Evolutionary conservation across 2,888 invertebrate genomes (phyloP), one percentile per base, ranked within the genome.

Genomic region (Itoplectis maculator): DNA sequence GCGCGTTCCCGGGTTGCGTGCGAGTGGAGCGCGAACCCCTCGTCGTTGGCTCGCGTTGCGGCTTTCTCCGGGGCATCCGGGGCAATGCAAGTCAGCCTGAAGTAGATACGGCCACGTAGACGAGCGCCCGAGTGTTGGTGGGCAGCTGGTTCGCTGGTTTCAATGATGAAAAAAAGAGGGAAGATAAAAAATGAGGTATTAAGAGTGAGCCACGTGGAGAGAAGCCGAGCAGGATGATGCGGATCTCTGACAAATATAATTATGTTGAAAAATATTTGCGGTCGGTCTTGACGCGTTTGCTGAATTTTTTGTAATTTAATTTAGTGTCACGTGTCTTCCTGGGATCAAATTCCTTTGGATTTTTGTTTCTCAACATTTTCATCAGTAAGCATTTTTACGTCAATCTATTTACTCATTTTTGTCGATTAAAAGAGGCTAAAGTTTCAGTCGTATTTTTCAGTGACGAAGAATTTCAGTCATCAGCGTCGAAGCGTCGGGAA

Each of bases 21-120:
- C 74, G 15, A 29, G 29, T 29, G 65, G n/a, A n/a, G 51, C 54
- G 42, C 23, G 54, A 79, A 66, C 78, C 78, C 78, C 72, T 65
- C 65, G 35, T n/a, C n/a, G 47, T n/a, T 61, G n/a, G n/a, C 47
- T 47, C 47, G 47, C n/a, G 15, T 35, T 35, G 35, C 0, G 35
- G 56, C 66, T 72, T 79, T 66, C 78, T 66, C 47, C 65, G 20
- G 70, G 72, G 65, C 47, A 72, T 66, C 47, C 65, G 20, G 70
- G 72, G 65, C 47, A 72, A 72, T 59, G 78, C 72, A 54, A 79
- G 78, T 72, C 65, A 79, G 72, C 65, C 47, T n/a, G 35, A 59
- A 35, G n/a, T n/a, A 40, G 47, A 79, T 40, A 20, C 15, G 3
- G 5, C 2, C 18, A 45, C 45, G 29, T 61, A 49, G n/a, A n/a